Evolutionary conservation across 2,888 invertebrate genomes (phyloP).

Genomic region (Trisateles emortualis): DNA sequence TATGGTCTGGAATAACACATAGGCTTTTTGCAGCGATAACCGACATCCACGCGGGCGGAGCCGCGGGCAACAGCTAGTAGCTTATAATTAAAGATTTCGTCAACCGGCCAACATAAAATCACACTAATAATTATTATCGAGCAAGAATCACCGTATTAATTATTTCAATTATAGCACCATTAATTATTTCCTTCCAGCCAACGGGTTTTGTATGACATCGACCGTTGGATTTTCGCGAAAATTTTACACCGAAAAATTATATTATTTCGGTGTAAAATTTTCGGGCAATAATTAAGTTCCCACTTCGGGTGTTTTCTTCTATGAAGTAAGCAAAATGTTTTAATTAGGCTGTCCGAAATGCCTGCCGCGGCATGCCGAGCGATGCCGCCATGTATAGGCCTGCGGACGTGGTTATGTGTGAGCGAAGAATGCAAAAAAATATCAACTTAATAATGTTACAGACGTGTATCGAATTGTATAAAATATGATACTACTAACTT

Average conservation of each 20-base stretch:
- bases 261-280: slow-evolving; percentile 37
- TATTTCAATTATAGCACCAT: slow-evolving; percentile 48
- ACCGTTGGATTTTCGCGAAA: slow-evolving; percentile 23
- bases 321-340: slow-evolving; percentile 77
- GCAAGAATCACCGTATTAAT: slow-evolving; percentile 17
- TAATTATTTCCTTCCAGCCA: slow-evolving; percentile 67
- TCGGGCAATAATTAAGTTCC: slow-evolving; percentile 41
- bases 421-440: slow-evolving; percentile 8
- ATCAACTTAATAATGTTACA: too few species aligned
- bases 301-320: slow-evolving; percentile 54
- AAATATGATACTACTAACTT: too few species aligned
- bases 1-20: too few species aligned
- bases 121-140: slow-evolving; percentile 6
- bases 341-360: slow-evolving; percentile 78
- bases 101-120: slow-evolving; percentile 4
- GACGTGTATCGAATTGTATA: too few species aligned
- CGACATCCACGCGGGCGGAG: too few species aligned
- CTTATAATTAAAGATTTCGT: slow-evolving; percentile 7
- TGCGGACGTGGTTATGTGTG: slow-evolving; percentile 35
- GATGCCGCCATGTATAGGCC: too few species aligned
- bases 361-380: slow-evolving; percentile 24
- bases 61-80: too few species aligned
- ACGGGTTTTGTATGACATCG: slow-evolving; percentile 34
- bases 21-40: too few species aligned
- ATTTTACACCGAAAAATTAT: slow-evolving; percentile 27